Conservation (phyloP, 2,888 invertebrate genomes). For the Villa cingulata region DNA sequence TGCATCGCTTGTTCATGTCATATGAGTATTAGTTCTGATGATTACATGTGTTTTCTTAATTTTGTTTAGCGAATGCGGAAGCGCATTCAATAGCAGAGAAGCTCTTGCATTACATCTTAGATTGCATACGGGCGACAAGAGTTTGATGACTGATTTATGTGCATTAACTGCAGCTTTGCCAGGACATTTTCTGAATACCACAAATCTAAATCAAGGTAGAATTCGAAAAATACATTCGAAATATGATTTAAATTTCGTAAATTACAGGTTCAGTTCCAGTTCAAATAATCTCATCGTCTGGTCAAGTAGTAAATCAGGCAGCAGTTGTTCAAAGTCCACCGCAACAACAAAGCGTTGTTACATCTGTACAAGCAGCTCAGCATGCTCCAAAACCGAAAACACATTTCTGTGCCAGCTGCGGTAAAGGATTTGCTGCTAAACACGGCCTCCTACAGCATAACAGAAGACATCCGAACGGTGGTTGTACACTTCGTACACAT, state of each 20-base stretch:
- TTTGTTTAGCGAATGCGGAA: slow-evolving; percentile 43
- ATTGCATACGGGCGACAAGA: slow-evolving; percentile 66
- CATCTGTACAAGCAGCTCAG: slow-evolving; percentile 9
- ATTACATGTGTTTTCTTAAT: too few species aligned
- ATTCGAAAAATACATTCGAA: background rate
- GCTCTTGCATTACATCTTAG: slow-evolving; percentile 66
- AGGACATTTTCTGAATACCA: slow-evolving; percentile 43
- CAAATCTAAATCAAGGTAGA: slow-evolving; percentile 30
- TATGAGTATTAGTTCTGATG: too few species aligned
- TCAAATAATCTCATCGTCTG: slow-evolving; percentile 37
- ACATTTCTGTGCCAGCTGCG: slow-evolving; percentile 65
- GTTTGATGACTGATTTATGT: slow-evolving; percentile 66
- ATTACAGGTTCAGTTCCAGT: slow-evolving; percentile 33
- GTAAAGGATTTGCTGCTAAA: slow-evolving; percentile 69
- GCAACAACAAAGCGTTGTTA: slow-evolving; percentile 29
- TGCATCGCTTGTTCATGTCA: too few species aligned
- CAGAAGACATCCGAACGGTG: slow-evolving; percentile 63
- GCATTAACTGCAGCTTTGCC: slow-evolving; percentile 65
- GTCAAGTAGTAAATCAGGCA: slow-evolving; percentile 36
- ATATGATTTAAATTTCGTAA: slow-evolving; percentile 4
- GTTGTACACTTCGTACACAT: slow-evolving; percentile 65
- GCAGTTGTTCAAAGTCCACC: slow-evolving; percentile 34
- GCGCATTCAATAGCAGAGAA: slow-evolving; percentile 54
- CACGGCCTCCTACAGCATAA: slow-evolving; percentile 70
- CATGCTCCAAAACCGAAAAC: slow-evolving; percentile 48